phyloP scores from a whole-genome alignment of 2,113 vertebrate genomes.

The Hippoglossus stenolepis region DNA sequence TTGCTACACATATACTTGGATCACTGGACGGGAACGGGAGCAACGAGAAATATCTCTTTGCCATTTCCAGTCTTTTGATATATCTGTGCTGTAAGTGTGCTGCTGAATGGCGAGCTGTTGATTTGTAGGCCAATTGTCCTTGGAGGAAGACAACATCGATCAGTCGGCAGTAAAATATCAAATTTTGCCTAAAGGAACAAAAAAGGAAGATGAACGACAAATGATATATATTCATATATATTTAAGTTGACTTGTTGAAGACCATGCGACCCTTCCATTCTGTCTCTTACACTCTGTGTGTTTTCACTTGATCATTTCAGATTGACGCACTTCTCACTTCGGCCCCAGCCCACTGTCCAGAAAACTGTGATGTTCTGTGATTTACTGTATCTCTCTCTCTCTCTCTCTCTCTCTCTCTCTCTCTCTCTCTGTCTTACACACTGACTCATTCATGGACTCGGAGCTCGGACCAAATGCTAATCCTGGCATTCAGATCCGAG shows the following conservation, averaged over 20 bases:
- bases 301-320: constrained; percentile 58
- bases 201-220: background rate
- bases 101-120: constrained; percentile 9
- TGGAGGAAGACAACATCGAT: constrained; percentile 35
- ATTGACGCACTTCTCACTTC: constrained; percentile 68
- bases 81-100: constrained; percentile 13
- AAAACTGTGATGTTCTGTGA: constrained; percentile 71
- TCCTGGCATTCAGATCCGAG: constrained; percentile 68
- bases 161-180: constrained; percentile 4
- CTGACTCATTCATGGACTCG: constrained; percentile 67
- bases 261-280: constrained; percentile 11
- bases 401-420: constrained; percentile 36
- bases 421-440: constrained; percentile 38
- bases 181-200: constrained; percentile 6
- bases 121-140: constrained; percentile 40
- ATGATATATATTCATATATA: background rate
- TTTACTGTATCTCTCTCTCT: too few species aligned
- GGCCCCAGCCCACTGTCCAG: constrained; percentile 57
- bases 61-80: constrained; percentile 5
- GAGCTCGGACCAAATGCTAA: constrained; percentile 69
- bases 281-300: constrained; percentile 22
- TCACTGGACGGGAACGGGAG: background rate
- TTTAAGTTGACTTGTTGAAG: background rate
- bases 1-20: background rate
- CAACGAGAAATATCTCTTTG: background rate